These are phyloP conservation scores for Subanguina moxae DNA, from an alignment of 1,140 invertebrate genomes.

Conservation along the genomic window DNA sequence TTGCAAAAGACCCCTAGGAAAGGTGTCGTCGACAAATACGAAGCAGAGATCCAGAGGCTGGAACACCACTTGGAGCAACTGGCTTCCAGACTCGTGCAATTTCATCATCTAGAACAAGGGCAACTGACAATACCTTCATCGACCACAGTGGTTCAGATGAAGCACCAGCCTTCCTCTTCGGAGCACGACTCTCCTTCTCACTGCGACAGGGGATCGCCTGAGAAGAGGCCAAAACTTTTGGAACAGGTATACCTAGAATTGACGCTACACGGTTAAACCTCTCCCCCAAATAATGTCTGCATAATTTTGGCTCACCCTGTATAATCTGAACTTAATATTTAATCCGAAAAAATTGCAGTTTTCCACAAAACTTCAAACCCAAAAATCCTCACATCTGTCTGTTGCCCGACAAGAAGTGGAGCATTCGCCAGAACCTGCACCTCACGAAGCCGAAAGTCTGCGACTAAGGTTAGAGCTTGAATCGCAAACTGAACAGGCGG, in stretches of 20 bases:
- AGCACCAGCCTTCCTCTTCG: neutral
- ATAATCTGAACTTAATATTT: too few relatives aligned
- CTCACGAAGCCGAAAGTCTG: constrained; percentile 17
- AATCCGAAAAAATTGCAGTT: too few relatives aligned
- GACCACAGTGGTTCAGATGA: constrained; percentile 4
- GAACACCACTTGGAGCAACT: neutral
- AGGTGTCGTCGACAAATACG: neutral
- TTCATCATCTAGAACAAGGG: too few relatives aligned
- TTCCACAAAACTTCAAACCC: neutral
- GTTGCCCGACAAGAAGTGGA: constrained; percentile 5
- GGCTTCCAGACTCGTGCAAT: neutral
- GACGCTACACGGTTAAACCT: too few relatives aligned
- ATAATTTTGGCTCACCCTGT: too few relatives aligned
- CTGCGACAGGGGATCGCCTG: neutral
- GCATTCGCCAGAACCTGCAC: constrained; percentile 1
- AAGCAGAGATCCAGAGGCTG: neutral
- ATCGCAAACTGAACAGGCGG: neutral
- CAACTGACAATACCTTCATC: neutral
- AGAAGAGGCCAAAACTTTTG: neutral
- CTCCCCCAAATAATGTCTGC: too few relatives aligned
- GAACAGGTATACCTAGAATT: too few relatives aligned
- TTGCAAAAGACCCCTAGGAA: constrained; percentile 7
- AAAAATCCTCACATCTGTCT: neutral
- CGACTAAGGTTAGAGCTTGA: constrained; percentile 18
- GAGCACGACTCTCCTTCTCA: neutral